These are phyloP conservation scores for Hippolais icterina DNA, from an alignment of 2,113 vertebrate genomes.

Conservation along the genomic window DNA sequence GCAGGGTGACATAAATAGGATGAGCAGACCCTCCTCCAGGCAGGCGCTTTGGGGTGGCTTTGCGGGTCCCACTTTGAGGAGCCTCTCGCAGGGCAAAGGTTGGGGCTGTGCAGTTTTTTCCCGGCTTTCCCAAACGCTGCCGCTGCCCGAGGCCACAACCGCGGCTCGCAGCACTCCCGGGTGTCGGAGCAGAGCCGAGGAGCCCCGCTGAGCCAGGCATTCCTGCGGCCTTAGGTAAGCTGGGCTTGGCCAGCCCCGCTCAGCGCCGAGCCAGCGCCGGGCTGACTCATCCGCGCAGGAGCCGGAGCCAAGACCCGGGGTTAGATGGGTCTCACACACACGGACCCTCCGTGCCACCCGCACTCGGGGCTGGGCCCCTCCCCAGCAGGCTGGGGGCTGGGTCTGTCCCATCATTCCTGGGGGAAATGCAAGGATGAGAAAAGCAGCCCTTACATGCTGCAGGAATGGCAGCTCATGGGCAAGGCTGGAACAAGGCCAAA, in stretches of 20 bases:
- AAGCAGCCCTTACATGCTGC: neutral
- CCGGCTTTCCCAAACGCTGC: neutral
- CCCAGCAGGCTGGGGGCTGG: neutral
- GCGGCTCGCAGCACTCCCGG: neutral
- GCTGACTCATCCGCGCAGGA: neutral
- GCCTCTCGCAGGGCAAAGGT: neutral
- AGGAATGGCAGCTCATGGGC: neutral
- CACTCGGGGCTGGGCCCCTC: neutral
- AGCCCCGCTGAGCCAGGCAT: constrained; percentile 15
- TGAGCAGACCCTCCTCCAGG: neutral
- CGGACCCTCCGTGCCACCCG: rapidly evolving
- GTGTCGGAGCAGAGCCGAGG: neutral
- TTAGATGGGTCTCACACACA: neutral
- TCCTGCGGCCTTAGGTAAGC: neutral
- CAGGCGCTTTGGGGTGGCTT: neutral
- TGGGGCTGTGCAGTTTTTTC: neutral
- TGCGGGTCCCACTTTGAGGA: neutral
- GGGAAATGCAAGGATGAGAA: neutral
- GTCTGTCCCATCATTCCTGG: rapidly evolving
- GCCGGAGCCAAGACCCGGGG: neutral
- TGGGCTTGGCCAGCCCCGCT: neutral
- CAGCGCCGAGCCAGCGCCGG: neutral
- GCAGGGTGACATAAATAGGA: rapidly evolving
- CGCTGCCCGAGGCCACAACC: neutral
- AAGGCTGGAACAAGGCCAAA: neutral